These are phyloP conservation scores for Dysdera silvatica DNA, from an alignment of 1,140 invertebrate species.

Conservation along the genomic window DNA sequence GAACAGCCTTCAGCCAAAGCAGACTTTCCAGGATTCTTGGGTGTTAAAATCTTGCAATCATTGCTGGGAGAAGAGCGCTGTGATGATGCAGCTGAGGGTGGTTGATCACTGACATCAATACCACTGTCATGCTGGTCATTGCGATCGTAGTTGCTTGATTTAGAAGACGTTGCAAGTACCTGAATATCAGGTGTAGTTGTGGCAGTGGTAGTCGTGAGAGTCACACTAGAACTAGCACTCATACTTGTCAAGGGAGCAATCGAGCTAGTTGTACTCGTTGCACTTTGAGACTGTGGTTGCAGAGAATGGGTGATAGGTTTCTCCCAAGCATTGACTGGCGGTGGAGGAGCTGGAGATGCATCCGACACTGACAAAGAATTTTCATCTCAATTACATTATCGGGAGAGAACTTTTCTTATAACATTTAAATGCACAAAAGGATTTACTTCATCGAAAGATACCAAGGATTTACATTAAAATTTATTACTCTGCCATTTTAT, in stretches of 20 bases:
- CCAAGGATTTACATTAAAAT: no score
- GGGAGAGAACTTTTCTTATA: no score
- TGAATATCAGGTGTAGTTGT: constrained; percentile 12
- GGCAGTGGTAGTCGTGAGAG: neutral
- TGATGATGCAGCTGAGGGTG: constrained; percentile 46
- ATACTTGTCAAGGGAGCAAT: no score
- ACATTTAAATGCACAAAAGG: no score
- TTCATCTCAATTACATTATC: no score
- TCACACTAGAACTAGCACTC: constrained; percentile 8
- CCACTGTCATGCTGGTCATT: constrained; percentile 48
- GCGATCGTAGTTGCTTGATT: constrained; percentile 39
- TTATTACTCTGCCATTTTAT: no score
- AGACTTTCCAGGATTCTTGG: constrained; percentile 48
- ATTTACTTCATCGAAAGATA: no score
- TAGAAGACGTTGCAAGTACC: constrained; percentile 30
- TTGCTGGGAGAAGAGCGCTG: constrained; percentile 48
- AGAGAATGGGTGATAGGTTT: constrained; percentile 30
- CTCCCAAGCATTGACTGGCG: constrained; percentile 71
- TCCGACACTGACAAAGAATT: no score
- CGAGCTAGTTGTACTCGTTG: constrained; percentile 2
- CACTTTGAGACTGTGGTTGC: constrained; percentile 14
- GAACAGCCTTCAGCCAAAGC: constrained; percentile 1
- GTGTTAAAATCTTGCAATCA: constrained; percentile 57
- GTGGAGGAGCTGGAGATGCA: constrained; percentile 52
- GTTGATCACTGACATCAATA: constrained; percentile 49